Percentiles rank a stretch among this genome's conserved stretches.
Conservation (phyloP, 1,140 invertebrate genomes). For the Bombus waltoni region DNA sequence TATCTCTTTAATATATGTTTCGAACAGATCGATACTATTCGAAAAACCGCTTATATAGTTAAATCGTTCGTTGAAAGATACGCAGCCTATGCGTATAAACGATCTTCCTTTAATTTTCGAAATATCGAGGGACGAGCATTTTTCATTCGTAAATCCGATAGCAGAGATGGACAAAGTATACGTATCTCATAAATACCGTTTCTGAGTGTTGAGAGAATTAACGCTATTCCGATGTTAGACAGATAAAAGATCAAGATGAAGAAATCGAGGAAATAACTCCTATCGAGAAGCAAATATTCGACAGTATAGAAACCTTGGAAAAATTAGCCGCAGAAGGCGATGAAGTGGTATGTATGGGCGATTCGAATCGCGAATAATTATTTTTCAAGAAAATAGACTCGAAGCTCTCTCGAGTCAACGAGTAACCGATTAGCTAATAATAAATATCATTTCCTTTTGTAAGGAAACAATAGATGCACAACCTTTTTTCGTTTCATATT, state of each 20-base stretch:
- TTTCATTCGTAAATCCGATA: too few species aligned
- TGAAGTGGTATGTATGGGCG: conserved; percentile 86
- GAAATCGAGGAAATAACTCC: conserved; percentile 74
- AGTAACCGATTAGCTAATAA: not conserved
- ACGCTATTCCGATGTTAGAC: conserved; percentile 6
- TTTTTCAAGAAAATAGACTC: not conserved
- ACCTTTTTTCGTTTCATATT: too few species aligned
- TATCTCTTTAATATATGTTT: too few species aligned
- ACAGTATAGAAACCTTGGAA: conserved; percentile 84
- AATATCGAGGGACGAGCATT: too few species aligned
- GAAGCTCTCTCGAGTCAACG: not conserved
- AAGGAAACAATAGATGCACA: too few species aligned
- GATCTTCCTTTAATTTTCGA: too few species aligned
- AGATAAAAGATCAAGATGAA: conserved; percentile 60
- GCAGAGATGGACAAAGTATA: too few species aligned
- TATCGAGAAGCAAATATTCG: conserved; percentile 84
- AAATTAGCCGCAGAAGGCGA: conserved; percentile 86
- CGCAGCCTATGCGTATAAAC: too few species aligned
- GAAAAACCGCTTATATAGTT: too few species aligned
- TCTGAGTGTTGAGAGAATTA: not conserved
- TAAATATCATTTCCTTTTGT: too few species aligned
- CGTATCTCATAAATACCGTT: not conserved
- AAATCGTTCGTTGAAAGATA: too few species aligned
- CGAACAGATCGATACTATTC: too few species aligned
- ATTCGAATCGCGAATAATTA: conserved; percentile 10